Percentiles rank a stretch among this genome's conserved stretches.
Conservation (phyloP, 2,888 invertebrate species). For the Allophyes oxyacanthae region DNA sequence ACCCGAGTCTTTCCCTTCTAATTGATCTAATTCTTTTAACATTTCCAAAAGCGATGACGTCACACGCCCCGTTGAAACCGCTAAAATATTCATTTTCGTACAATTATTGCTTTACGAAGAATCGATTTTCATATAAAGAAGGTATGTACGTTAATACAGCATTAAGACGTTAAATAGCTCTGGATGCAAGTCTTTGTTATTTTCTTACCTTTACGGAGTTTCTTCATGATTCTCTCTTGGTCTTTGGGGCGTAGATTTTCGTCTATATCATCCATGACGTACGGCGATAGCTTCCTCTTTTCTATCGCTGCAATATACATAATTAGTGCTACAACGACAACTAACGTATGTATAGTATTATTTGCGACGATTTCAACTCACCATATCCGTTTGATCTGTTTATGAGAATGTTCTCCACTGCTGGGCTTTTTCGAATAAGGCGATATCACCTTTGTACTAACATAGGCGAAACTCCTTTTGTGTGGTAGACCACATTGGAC, state of each 20-base stretch:
- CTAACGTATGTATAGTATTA: too few relatives aligned
- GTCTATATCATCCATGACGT: conserved; percentile 20
- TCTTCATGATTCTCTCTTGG: conserved; percentile 1
- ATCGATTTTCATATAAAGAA: neutral
- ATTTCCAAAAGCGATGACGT: neutral
- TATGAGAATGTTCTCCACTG: too few relatives aligned
- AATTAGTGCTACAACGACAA: too few relatives aligned
- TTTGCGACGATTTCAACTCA: too few relatives aligned
- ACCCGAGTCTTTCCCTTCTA: neutral
- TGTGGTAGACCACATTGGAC: too few relatives aligned
- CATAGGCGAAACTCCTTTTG: too few relatives aligned
- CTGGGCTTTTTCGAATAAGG: too few relatives aligned
- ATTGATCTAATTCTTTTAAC: neutral
- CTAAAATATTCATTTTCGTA: conserved; percentile 26
- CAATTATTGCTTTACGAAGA: too few relatives aligned
- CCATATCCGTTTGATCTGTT: too few relatives aligned
- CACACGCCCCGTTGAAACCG: neutral
- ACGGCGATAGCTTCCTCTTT: conserved; percentile 17
- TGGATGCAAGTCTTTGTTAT: neutral
- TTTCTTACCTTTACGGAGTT: conserved; percentile 3
- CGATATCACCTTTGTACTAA: too few relatives aligned
- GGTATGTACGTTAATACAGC: too few relatives aligned
- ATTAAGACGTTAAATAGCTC: too few relatives aligned
- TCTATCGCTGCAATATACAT: conserved; percentile 25
- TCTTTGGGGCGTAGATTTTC: conserved; percentile 4